These are phyloP conservation scores for Ovis canadensis DNA, from an alignment of 2,113 vertebrate species.

Conservation along the genomic window DNA sequence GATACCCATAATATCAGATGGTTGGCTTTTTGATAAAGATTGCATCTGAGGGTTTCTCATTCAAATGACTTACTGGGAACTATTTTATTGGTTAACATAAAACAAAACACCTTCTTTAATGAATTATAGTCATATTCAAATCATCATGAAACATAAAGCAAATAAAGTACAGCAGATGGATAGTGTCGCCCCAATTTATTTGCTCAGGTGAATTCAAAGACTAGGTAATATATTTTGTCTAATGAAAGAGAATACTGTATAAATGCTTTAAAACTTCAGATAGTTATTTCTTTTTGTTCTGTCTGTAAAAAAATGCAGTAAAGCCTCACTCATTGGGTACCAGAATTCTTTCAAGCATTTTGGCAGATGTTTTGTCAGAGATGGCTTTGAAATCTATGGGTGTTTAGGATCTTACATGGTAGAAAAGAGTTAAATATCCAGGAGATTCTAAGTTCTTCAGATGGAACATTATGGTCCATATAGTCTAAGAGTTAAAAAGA, in stretches of 20 bases:
- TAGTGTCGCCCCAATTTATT: not conserved
- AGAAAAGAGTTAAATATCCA: not conserved
- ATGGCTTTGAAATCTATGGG: not conserved
- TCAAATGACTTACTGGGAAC: not conserved
- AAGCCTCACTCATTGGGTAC: not conserved
- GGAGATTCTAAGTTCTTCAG: not conserved
- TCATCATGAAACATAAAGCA: not conserved
- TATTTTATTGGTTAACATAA: not conserved
- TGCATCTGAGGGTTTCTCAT: not conserved
- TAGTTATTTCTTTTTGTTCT: not conserved
- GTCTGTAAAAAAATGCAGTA: not conserved
- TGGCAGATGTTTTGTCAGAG: not conserved
- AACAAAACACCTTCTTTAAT: not conserved
- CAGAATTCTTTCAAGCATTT: not conserved
- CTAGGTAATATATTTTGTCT: not conserved
- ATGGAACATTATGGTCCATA: not conserved
- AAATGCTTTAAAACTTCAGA: not conserved
- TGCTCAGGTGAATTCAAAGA: not conserved
- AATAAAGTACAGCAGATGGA: not conserved
- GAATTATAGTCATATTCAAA: not conserved
- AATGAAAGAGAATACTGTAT: not conserved
- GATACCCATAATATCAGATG: not conserved
- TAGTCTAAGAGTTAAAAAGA: not conserved
- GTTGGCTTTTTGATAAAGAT: not conserved
- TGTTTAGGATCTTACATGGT: not conserved